phyloP scores from a whole-genome alignment of 2,888 invertebrate genomes.

The Halictus ligatus region DNA sequence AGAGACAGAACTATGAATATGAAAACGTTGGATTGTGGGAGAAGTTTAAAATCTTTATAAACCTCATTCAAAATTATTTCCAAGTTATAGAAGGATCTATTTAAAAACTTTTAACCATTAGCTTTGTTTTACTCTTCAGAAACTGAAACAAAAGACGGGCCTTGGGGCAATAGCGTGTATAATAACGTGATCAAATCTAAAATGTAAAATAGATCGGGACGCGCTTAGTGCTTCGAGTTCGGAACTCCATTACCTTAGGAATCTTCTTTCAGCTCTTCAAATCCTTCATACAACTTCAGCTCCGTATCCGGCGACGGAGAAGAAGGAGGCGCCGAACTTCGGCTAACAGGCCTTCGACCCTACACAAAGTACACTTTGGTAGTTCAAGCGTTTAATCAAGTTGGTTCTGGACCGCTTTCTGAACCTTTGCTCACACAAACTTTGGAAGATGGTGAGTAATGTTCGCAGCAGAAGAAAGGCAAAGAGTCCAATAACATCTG shows the following conservation, averaged over 20 bases:
- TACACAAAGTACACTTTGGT: conserved; percentile 89
- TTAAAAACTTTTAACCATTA: not conserved
- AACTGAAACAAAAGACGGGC: not conserved
- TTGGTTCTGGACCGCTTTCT: conserved; percentile 90
- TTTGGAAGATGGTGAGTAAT: conserved; percentile 89
- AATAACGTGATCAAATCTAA: conserved; percentile 16
- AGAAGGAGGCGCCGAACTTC: conserved; percentile 88
- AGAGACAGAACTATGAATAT: no score
- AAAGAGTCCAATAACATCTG: not conserved
- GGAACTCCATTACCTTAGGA: conserved; percentile 45
- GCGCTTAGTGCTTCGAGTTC: conserved; percentile 15
- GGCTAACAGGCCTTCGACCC: conserved; percentile 88
- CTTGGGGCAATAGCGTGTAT: not conserved
- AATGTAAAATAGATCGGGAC: conserved; percentile 28
- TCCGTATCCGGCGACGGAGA: conserved; percentile 89
- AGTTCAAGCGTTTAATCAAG: conserved; percentile 91
- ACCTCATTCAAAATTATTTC: no score
- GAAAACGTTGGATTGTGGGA: no score
- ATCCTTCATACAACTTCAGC: conserved; percentile 88
- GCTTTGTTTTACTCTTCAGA: not conserved
- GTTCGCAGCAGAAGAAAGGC: not conserved
- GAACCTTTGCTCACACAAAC: conserved; percentile 89
- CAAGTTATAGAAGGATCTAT: not conserved
- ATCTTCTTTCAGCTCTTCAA: conserved; percentile 81
- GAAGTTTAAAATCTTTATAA: no score